Base-by-base conservation (phyloP, 2,888 invertebrate genomes). In the Sinopyrophorus schimmeli region DNA sequence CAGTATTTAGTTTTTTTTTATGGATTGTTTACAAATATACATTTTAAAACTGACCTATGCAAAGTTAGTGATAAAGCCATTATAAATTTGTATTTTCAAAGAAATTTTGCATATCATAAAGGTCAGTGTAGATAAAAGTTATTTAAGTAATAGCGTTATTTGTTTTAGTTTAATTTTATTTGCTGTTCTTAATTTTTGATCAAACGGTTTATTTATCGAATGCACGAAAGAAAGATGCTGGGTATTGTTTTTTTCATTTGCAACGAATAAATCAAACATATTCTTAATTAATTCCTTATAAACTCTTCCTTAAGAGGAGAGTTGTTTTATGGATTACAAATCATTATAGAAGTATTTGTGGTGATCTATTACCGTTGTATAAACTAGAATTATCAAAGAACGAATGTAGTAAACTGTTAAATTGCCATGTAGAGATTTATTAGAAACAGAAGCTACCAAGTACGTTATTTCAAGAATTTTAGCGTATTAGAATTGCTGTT, bases 321-420 rank as follows among this genome's bases (percentile, higher is more conserved):
- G 16, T 24, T n/a, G 21, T 24, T 37, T 37, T 9, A 20, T 20
- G 23, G 37, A 37, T 37, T 37, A 37, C 23, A 15, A 24, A 24
- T 24, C 24, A 24, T 37, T 37, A 37, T 21, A 24, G 20, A 37
- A 37, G 23, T 37, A 24, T 37, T 37, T 16, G 14, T 15, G 20
- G 37, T 37, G 37, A 37, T 37, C 37, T 37, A 37, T 37, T 24
- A 37, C 37, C 24, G 37, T 37, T 23, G 32, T 30, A 34, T 10
- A 34, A 34, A 37, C 24, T 37, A 37, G 23, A 24, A 37, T 23
- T 37, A 24, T 37, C 37, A 16, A 24, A 9, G 24, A 37, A 3
- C 15, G 16, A 24, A 37, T 24, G 37, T 32, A 20, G 32, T 20
- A 16, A 30, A 30, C 30, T 30, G 30, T 30, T 30, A 30, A 30